Percentiles rank a stretch among this genome's conserved stretches.
Conservation (phyloP, 2,113 vertebrate genomes). For the Muscicapa adusta region DNA sequence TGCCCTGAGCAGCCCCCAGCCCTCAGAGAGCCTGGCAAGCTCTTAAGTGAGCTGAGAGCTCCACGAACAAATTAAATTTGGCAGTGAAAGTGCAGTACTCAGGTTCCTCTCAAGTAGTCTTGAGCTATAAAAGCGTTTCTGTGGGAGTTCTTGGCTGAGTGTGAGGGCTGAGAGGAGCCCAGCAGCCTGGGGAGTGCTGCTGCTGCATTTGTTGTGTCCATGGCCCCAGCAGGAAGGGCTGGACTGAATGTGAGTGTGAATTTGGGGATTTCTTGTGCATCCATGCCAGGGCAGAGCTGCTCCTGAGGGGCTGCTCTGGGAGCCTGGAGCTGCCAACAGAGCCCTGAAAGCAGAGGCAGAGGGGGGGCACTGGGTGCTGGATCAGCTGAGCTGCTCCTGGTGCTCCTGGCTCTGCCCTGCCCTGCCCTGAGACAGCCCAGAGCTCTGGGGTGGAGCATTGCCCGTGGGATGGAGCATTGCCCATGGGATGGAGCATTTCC, state of each 20-base stretch:
- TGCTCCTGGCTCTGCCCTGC: too few relatives aligned
- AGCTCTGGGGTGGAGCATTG: too few relatives aligned
- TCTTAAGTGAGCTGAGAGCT: not conserved
- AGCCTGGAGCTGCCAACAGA: not conserved
- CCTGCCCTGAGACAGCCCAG: rapidly evolving
- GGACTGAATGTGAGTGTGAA: not conserved
- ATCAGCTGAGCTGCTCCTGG: too few relatives aligned
- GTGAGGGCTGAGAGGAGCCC: not conserved
- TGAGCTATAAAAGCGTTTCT: conserved; percentile 44
- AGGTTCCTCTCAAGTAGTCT: conserved; percentile 51
- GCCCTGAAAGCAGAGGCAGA: not conserved
- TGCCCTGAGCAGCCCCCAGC: not conserved
- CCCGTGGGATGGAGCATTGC: too few relatives aligned
- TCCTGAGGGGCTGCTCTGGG: not conserved
- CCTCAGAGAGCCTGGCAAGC: not conserved
- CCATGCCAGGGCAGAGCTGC: not conserved
- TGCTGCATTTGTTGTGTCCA: not conserved
- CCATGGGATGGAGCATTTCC: too few relatives aligned
- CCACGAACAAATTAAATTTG: not conserved
- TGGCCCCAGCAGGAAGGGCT: not conserved
- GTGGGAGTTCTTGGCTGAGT: conserved; percentile 48
- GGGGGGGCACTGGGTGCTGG: too few relatives aligned
- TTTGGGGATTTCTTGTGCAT: not conserved
- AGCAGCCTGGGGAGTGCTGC: not conserved
- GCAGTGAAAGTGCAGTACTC: conserved; percentile 21